Evolutionary conservation across 2,888 invertebrate genomes (phyloP), one percentile per base, ranked within the genome.

Genomic region (Drosophila ezoana): DNA sequence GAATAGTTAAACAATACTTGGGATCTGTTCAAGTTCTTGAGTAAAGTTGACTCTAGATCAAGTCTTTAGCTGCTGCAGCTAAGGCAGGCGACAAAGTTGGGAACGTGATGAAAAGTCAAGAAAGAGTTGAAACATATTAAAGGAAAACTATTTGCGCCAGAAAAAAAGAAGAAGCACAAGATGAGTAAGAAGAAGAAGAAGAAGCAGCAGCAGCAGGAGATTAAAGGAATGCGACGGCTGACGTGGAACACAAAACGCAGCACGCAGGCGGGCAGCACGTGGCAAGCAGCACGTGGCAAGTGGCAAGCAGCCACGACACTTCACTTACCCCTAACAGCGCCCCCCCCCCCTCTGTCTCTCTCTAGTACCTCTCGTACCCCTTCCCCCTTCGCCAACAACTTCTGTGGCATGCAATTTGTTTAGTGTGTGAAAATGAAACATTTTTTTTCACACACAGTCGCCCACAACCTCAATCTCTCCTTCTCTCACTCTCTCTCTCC

Each of bases 381-480:
- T 4, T 13, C 16, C 10, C 10, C 6, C 6, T 2, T 0, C 18
- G n/a, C n/a, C 3, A 18, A n/a, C 18, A 11, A 13, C 28, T 40
- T 9, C 33, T 18, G 32, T 4, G 40, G 69, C 85, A 66, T 84
- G 87, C 82, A 84, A 84, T 84, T 84, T 87, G 87, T 84, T 87
- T 83, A 85, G 83, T 87, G 79, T 83, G 83, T 83, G 87, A 83
- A 83, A 83, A 83, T 85, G 82, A 87, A 83, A 81, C 69, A 81
- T 71, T 79, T 87, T 87, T 76, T 81, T 80, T 35, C 14, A 13
- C 60, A 68, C 47, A 66, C 66, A 59, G 49, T 62, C 61, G 20
- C 52, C 35, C 32, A 20, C 40, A 18, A 33, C 28, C 23, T 4
- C 37, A n/a, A 10, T 4, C 18, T 4, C 14, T 6, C 38, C 9